These are phyloP conservation scores for Pseudochromis fuscus DNA, from an alignment of 2,797 vertebrate genomes.

Conservation along the genomic window DNA sequence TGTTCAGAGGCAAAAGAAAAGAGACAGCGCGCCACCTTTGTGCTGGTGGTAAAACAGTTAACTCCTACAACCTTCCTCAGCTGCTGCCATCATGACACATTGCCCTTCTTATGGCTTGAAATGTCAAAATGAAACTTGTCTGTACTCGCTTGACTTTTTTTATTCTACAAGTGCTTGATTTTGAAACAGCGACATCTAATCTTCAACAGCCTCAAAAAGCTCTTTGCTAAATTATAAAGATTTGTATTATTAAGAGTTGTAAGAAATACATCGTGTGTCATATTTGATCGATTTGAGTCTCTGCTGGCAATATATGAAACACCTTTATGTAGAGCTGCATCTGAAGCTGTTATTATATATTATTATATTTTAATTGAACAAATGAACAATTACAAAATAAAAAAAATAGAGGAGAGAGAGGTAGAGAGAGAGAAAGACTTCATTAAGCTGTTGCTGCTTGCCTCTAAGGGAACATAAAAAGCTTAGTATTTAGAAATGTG, in stretches of 20 bases:
- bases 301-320: background rate
- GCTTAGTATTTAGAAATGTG: background rate
- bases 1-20: slow-evolving; percentile 13
- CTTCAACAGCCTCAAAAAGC: too few species aligned
- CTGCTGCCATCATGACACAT: background rate
- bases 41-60: background rate
- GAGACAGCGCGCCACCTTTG: background rate
- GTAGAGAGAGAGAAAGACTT: background rate
- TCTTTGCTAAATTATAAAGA: too few species aligned
- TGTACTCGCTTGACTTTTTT: slow-evolving; percentile 29
- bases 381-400: background rate
- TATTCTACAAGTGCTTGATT: slow-evolving; percentile 45
- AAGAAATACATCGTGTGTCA: too few species aligned
- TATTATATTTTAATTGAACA: too few species aligned
- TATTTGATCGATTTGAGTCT: too few species aligned
- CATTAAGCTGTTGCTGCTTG: background rate
- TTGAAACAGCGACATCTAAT: slow-evolving; percentile 5
- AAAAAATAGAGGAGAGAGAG: background rate
- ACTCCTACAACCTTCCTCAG: background rate
- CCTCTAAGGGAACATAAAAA: background rate
- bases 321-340: background rate
- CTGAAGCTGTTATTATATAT: background rate
- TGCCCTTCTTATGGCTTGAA: slow-evolving; percentile 14
- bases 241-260: too few species aligned
- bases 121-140: slow-evolving; percentile 18